These are phyloP conservation scores for Pomatorhinus ruficollis DNA, from an alignment of 2,113 vertebrate species.

Conservation along the genomic window DNA sequence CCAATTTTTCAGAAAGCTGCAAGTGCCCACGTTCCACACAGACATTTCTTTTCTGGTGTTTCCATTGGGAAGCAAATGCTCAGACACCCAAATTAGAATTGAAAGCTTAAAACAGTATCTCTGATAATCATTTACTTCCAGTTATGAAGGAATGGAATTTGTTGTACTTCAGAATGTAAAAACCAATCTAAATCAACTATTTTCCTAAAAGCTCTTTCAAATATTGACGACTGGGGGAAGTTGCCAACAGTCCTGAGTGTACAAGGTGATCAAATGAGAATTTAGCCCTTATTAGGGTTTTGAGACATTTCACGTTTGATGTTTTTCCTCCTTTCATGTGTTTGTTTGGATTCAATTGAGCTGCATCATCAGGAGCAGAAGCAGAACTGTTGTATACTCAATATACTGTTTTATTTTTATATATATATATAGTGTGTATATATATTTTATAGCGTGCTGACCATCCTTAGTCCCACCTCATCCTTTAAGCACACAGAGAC, in stretches of 20 bases:
- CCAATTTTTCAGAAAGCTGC: neutral
- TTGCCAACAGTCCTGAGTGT: neutral
- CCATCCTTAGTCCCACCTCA: neutral
- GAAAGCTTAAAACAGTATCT: neutral
- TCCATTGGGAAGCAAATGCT: neutral
- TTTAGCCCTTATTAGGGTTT: neutral
- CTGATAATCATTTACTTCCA: neutral
- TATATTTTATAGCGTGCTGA: neutral
- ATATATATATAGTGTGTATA: neutral
- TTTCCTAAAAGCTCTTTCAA: neutral
- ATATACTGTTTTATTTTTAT: neutral
- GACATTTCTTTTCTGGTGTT: neutral
- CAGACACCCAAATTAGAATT: neutral
- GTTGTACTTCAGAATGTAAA: neutral
- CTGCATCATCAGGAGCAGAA: neutral
- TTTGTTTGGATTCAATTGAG: neutral
- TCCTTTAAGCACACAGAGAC: fast-evolving
- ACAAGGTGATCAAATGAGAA: neutral
- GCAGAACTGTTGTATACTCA: neutral
- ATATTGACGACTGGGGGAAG: neutral
- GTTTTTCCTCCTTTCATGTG: neutral
- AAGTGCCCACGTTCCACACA: neutral
- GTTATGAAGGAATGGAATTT: neutral
- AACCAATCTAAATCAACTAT: neutral
- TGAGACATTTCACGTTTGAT: neutral